Percentiles rank a stretch among this genome's conserved stretches.
Evolutionary conservation across 2,888 invertebrate species (phyloP).

Genomic region (Lucinisca nassula): DNA sequence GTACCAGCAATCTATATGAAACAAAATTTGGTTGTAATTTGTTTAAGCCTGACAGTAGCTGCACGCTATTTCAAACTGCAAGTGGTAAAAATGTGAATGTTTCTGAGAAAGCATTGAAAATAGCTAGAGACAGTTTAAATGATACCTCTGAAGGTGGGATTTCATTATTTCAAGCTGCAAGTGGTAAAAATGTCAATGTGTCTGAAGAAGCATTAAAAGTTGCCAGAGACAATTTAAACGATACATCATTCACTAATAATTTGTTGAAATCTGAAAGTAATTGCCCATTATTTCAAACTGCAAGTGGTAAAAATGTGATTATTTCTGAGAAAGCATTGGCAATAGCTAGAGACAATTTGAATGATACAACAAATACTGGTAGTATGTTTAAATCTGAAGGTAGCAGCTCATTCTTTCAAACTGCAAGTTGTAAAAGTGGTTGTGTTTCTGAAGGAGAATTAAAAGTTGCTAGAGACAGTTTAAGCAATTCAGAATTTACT

Average conservation of each 20-base stretch:
- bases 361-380: not conserved
- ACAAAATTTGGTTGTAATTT: too few species aligned
- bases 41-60: too few species aligned
- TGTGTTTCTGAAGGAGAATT: not conserved
- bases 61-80: not conserved
- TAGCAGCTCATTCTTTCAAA: not conserved
- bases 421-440: not conserved
- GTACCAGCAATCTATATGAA: too few species aligned
- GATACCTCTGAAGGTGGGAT: not conserved
- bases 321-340: not conserved
- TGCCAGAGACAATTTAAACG: not conserved
- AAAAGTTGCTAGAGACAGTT: not conserved
- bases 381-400: not conserved
- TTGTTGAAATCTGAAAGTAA: too few species aligned
- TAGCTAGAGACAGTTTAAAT: not conserved
- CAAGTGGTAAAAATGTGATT: not conserved
- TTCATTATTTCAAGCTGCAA: conserved; percentile 15
- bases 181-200: conserved; percentile 10
- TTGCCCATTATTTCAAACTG: not conserved
- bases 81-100: not conserved
- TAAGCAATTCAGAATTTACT: not conserved
- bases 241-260: too few species aligned
- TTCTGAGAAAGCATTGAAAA: conserved; percentile 17
- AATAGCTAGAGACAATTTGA: not conserved
- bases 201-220: conserved; percentile 3